phyloP scores from a whole-genome alignment of 2,113 vertebrate species.

The Sapayoa aenigma region DNA sequence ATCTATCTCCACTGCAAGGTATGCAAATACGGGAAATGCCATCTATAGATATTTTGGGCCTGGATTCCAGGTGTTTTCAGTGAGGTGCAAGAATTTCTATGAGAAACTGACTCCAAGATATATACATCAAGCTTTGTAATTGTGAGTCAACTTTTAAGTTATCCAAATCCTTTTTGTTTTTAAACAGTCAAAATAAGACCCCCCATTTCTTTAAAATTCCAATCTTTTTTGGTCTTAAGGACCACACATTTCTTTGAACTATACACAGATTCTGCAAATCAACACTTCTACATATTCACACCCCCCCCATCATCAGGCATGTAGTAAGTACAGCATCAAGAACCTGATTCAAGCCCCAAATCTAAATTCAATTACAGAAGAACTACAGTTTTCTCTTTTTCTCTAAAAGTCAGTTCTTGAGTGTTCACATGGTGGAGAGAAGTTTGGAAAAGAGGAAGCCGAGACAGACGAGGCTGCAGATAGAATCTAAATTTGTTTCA shows the following conservation, averaged over 20 bases:
- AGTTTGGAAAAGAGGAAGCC: background rate
- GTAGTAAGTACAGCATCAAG: background rate
- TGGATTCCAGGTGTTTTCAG: background rate
- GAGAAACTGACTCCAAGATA: background rate
- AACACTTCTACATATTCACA: background rate
- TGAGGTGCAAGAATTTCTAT: background rate
- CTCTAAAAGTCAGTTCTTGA: background rate
- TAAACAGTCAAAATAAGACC: background rate
- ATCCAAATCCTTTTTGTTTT: background rate
- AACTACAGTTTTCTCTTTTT: background rate
- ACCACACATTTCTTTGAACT: background rate
- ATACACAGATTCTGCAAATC: background rate
- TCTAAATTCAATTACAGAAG: background rate
- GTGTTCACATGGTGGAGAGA: background rate
- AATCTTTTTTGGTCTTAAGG: background rate
- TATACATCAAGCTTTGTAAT: background rate
- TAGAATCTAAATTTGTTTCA: background rate
- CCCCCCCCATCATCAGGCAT: background rate
- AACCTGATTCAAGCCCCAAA: background rate
- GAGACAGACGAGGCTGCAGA: background rate
- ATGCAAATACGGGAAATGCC: background rate
- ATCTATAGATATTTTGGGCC: background rate
- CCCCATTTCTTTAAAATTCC: background rate
- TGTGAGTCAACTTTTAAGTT: background rate
- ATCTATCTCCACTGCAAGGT: background rate